Conservation (phyloP, 2,888 invertebrate species). For the Calameuta idolon region DNA sequence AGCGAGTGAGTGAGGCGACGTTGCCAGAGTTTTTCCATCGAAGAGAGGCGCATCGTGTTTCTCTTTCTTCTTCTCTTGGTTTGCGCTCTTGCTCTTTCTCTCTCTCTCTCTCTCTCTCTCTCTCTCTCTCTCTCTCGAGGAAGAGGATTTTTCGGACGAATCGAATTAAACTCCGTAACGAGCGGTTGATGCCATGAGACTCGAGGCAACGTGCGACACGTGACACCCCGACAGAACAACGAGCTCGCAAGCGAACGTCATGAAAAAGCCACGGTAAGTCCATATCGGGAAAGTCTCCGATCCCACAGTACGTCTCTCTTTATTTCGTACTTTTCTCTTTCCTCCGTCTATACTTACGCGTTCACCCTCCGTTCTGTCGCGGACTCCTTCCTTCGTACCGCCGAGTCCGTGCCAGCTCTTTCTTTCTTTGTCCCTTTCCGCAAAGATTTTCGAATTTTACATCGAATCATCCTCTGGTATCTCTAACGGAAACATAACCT, state of each 20-base stretch:
- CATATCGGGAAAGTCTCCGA: slow-evolving; percentile 11
- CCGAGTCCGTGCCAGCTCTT: background rate
- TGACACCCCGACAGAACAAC: slow-evolving; percentile 48
- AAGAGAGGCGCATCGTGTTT: background rate
- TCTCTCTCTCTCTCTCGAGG: background rate
- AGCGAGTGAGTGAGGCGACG: slow-evolving; percentile 52
- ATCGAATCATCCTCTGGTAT: too few relatives aligned
- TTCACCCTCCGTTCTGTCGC: slow-evolving; percentile 25
- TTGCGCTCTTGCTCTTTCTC: background rate
- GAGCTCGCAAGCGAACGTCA: slow-evolving; percentile 47
- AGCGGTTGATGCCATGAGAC: slow-evolving; percentile 49
- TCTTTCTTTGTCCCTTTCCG: too few relatives aligned
- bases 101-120: background rate
- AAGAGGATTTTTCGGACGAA: slow-evolving; percentile 15
- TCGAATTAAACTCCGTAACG: background rate
- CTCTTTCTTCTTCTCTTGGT: too few relatives aligned
- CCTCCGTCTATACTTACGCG: slow-evolving; percentile 1
- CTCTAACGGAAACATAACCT: too few relatives aligned
- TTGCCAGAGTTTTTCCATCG: slow-evolving; percentile 51
- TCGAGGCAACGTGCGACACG: slow-evolving; percentile 49
- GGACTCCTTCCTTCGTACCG: slow-evolving; percentile 20
- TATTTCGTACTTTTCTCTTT: background rate
- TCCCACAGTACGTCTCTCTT: background rate
- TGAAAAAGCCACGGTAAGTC: slow-evolving; percentile 61
- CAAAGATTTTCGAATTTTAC: too few relatives aligned